Evolutionary conservation across 30 jellyfish, hydroid and myxozoan species (phyloP).

Genomic region (Aurelia coerulea): DNA sequence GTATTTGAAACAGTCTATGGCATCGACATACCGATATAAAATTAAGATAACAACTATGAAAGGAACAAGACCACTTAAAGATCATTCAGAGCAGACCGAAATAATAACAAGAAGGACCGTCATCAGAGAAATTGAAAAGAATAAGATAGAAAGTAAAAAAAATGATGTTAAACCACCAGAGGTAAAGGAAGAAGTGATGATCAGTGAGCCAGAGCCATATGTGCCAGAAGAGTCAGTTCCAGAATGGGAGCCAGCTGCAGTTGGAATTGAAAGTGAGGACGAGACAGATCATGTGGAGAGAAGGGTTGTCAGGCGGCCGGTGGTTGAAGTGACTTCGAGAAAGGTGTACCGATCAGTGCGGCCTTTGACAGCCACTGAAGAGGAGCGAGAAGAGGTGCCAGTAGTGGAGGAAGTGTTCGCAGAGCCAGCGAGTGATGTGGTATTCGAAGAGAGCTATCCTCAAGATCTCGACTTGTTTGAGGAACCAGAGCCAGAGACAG

Average conservation of each 20-base stretch:
- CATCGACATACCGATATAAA: not conserved
- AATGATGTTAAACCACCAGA: not conserved
- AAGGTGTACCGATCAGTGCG: conserved; percentile 63
- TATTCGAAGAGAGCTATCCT: conserved; percentile 33
- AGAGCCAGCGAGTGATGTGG: conserved; percentile 61
- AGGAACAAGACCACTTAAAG: not conserved
- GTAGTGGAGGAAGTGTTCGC: conserved; percentile 63
- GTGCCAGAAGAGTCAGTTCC: conserved; percentile 40
- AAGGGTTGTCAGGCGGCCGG: conserved; percentile 30
- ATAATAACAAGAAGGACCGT: conserved; percentile 9
- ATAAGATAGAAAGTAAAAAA: conserved; percentile 8
- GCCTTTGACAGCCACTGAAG: conserved; percentile 61
- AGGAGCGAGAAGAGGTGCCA: conserved; percentile 42
- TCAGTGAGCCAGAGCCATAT: conserved; percentile 36
- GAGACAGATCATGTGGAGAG: conserved; percentile 21
- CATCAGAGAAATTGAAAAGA: not conserved
- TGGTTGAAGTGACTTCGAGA: conserved; percentile 65
- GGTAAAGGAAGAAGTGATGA: conserved; percentile 11
- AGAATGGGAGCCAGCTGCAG: not conserved
- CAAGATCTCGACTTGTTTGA: conserved; percentile 19
- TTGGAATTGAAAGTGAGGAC: conserved; percentile 21
- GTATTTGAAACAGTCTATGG: not conserved
- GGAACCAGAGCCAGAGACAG: conserved; percentile 59
- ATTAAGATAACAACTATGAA: not conserved
- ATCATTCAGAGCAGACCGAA: not conserved